Evolutionary conservation across 2,797 vertebrate genomes (phyloP).

Genomic region (Iguana delicatissima): DNA sequence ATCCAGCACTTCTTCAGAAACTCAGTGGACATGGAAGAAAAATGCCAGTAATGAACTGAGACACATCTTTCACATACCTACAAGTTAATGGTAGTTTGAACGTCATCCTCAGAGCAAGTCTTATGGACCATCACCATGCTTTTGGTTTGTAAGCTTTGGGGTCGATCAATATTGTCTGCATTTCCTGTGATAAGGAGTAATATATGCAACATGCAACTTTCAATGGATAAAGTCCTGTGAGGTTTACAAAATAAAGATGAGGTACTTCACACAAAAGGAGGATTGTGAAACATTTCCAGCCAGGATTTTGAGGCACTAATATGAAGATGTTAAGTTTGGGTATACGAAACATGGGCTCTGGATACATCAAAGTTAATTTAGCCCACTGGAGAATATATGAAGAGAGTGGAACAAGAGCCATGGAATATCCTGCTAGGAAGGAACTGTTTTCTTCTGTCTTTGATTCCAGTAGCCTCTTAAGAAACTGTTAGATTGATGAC

Average conservation of each 20-base stretch:
- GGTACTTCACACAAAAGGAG: conserved; percentile 64
- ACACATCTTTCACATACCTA: conserved; percentile 52
- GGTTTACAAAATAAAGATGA: conserved; percentile 57
- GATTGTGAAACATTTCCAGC: conserved; percentile 71
- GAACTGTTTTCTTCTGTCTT: conserved; percentile 64
- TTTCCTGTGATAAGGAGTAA: conserved; percentile 66
- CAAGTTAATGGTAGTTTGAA: conserved; percentile 33
- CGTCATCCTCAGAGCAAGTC: conserved; percentile 33
- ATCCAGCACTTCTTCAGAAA: conserved; percentile 26
- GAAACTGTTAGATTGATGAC: conserved; percentile 52
- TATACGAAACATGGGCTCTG: conserved; percentile 64
- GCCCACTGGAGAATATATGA: conserved; percentile 67
- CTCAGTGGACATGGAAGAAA: conserved; percentile 25
- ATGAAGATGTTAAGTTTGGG: conserved; percentile 69
- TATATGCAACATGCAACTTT: conserved; percentile 66
- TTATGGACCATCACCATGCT: conserved; percentile 40
- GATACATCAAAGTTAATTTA: conserved; percentile 66
- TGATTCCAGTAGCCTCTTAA: conserved; percentile 60
- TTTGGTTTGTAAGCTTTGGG: conserved; percentile 55
- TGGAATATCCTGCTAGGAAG: conserved; percentile 46
- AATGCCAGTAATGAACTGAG: conserved; percentile 30
- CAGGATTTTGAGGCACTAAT: conserved; percentile 66
- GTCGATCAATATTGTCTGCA: conserved; percentile 58
- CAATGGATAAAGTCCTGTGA: conserved; percentile 54
- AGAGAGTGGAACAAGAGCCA: conserved; percentile 68